phyloP scores from a whole-genome alignment of 2,888 invertebrate species.

The Eustalomyia histrio region DNA sequence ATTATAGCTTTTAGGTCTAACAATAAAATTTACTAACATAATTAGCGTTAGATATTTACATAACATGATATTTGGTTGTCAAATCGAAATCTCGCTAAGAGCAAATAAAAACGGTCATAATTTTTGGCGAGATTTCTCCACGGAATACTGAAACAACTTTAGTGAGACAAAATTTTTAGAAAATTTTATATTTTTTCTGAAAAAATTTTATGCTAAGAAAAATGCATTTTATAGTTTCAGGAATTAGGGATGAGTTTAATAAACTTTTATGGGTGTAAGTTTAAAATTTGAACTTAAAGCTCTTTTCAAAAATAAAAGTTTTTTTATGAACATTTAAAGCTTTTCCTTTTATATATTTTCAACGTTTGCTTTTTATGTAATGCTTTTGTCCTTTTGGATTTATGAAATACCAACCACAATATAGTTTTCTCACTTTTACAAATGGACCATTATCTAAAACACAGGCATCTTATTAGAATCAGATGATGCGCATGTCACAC shows the following conservation, averaged over 20 bases:
- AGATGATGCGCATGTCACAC: slow-evolving; percentile 71
- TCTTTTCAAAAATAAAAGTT: background rate
- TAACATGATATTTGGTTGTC: too few species aligned
- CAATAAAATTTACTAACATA: too few species aligned
- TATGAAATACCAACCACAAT: background rate
- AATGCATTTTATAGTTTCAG: too few species aligned
- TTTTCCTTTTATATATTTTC: background rate
- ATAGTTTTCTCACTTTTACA: slow-evolving; percentile 58
- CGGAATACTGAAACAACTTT: too few species aligned
- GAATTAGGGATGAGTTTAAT: background rate
- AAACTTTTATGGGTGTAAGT: background rate
- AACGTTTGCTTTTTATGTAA: background rate
- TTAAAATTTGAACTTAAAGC: background rate
- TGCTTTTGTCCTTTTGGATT: background rate
- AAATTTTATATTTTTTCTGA: too few species aligned
- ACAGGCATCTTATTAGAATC: slow-evolving; percentile 21
- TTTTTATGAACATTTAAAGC: background rate
- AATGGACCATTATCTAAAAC: slow-evolving; percentile 39
- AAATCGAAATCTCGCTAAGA: too few species aligned
- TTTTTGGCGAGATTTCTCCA: too few species aligned
- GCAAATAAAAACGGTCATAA: too few species aligned
- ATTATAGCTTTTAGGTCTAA: too few species aligned
- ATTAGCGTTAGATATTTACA: too few species aligned
- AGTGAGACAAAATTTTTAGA: too few species aligned
- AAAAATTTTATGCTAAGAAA: too few species aligned